Base-by-base conservation (phyloP, 2,888 invertebrate genomes). In the Clusia tigrina region DNA sequence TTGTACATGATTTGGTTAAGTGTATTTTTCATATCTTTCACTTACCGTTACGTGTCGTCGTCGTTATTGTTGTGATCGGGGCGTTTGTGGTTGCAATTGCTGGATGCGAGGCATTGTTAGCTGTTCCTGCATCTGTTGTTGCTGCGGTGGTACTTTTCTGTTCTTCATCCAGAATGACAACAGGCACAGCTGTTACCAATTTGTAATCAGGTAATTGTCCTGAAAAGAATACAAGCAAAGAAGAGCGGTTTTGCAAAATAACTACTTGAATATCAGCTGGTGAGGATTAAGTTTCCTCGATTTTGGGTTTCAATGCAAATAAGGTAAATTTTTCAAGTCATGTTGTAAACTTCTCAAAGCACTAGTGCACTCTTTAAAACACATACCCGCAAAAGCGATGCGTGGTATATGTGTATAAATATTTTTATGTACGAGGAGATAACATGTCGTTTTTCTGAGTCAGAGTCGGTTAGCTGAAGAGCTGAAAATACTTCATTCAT, bases 161-260 rank as follows among this genome's bases (percentile, higher is more conserved):
- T 58, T 89, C 89, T 78, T 91, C 90, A 80, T 91, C 91, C 81
- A 91, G 88, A 81, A 91, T 89, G 82, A 91, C 89, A 73, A 91
- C 91, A 65, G 91, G 91, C 71, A 91, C 86, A 69, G 91, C 91
- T 72, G 90, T 91, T 78, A 91, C 91, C 79, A 90, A 87, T 78
- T 90, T 89, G 83, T 90, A 91, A 81, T 89, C 90, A 57, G 85
- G 83, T 70, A 82, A 75, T 69, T 82, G 82, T 71, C 81, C 83
- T 83, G 71, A 58, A 74, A 73, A 73, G 17, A n/a, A 46, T 17
- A 38, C 12, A 56, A 25, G 10, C 15, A 22, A 15, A 56, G 17
- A 56, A 42, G 17, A 17, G 18, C 15, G 23, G 17, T 24, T 56
- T 56, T 15, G n/a, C n/a, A n/a, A n/a, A n/a, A n/a, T n/a, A n/a